Base-by-base conservation (phyloP, 2,888 invertebrate species). In the Stegana nigrithorax region DNA sequence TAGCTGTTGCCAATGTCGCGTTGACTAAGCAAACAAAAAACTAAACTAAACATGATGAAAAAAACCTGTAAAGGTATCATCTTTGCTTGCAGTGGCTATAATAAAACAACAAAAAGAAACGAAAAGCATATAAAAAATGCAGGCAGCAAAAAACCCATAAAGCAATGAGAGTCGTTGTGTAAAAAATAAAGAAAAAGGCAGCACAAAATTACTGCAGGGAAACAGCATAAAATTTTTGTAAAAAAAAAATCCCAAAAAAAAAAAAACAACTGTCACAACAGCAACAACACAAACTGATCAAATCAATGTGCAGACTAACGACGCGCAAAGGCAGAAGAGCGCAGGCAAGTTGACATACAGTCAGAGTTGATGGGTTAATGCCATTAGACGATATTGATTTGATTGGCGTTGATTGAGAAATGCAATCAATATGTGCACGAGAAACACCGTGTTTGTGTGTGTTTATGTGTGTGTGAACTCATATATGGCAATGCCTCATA, bases 331-430 rank as follows among this genome's bases (percentile, higher is more conserved):
- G 6, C 53, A 55, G 36, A 26, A 10, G 12, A 12, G 21, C 19
- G 26, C 32, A 19, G 21, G 12, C 2, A 7, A 27, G 10, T 29
- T 10, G 29, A 7, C 29, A 29, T 29, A 7, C 29, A 29, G 6
- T 29, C 29, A 29, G 29, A 23, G 32, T 21, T 55, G 53, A 32
- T 71, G 72, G 76, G 75, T 75, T 80, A 81, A 81, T 81, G 79
- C 72, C 81, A 81, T 81, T 81, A 81, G 81, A 71, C 79, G 70
- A 72, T 70, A 74, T 72, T 74, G 77, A 77, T 81, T 81, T 81
- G 81, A 80, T 81, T 81, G 81, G 79, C 77, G 79, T 78, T 78
- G 81, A 81, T 81, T 81, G 81, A 74, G 71, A 75, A 74, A 75
- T 77, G 62, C 74, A 72, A 74, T 75, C 73, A 78, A 73, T 73